Conservation (phyloP, 1,140 invertebrate species). For the Euglossa dilemma region DNA sequence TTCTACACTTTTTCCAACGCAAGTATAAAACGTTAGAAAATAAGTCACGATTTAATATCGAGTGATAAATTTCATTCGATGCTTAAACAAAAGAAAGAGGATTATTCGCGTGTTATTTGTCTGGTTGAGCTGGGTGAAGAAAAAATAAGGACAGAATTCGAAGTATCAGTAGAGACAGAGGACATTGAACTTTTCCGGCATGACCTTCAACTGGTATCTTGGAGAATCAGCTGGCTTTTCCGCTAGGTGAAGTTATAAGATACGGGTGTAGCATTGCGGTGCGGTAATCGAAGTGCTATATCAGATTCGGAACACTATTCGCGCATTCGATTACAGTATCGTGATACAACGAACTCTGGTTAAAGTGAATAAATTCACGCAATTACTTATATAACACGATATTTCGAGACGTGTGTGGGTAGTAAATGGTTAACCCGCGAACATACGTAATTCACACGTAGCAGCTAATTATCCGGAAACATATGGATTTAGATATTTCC, state of each 20-base stretch:
- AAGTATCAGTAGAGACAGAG: slow-evolving; percentile 31
- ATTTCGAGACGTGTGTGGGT: neutral
- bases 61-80: too few species aligned
- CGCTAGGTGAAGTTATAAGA: slow-evolving; percentile 36
- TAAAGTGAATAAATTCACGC: neutral
- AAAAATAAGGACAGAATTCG: neutral
- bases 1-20: too few species aligned
- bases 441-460: neutral
- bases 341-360: neutral
- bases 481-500: too few species aligned
- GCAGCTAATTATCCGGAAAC: too few species aligned
- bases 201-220: slow-evolving; percentile 72
- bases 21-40: too few species aligned
- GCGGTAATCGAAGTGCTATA: neutral
- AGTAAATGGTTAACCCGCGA: neutral
- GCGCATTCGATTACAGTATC: neutral
- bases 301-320: neutral
- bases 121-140: neutral
- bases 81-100: too few species aligned
- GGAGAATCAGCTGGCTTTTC: slow-evolving; percentile 70
- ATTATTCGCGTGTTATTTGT: too few species aligned
- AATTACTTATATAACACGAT: neutral
- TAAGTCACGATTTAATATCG: too few species aligned
- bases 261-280: neutral
- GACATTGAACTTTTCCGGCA: slow-evolving; percentile 74